Percentiles rank a stretch among this genome's conserved stretches.
These are phyloP conservation scores for Stegostoma tigrinum DNA, from an alignment of 2,113 vertebrate species.

Conservation along the genomic window DNA sequence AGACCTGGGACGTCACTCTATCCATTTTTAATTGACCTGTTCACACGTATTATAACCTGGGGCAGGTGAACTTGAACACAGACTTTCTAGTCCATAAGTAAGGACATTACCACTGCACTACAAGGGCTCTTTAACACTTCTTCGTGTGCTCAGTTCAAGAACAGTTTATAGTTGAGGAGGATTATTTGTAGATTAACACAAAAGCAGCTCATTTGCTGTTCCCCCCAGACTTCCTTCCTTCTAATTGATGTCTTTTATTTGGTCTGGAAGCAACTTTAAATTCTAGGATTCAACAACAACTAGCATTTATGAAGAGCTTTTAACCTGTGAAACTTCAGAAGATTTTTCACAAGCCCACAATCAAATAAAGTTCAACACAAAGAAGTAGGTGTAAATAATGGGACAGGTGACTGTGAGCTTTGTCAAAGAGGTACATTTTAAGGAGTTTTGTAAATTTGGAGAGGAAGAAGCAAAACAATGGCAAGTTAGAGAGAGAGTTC, in stretches of 20 bases:
- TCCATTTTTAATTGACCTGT: too few species aligned
- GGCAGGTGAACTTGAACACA: too few species aligned
- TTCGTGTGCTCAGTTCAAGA: background rate
- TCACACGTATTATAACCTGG: too few species aligned
- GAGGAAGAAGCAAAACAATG: background rate
- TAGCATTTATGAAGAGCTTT: background rate
- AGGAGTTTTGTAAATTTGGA: background rate
- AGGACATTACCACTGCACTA: too few species aligned
- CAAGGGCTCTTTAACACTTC: too few species aligned
- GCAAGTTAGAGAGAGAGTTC: background rate
- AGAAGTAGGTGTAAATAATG: background rate
- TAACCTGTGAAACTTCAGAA: background rate
- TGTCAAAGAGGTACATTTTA: background rate
- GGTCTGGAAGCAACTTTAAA: background rate
- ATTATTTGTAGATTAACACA: background rate
- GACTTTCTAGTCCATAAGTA: too few species aligned
- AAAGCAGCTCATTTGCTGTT: background rate
- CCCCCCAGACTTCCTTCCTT: background rate
- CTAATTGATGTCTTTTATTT: background rate
- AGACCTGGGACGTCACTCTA: too few species aligned
- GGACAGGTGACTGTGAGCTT: background rate
- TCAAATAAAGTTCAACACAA: background rate
- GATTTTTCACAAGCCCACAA: background rate
- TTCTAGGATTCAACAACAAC: background rate
- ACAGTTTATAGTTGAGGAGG: background rate